A percentile compares a stretch with the other conserved stretches of the same genome.
phyloP scores from a whole-genome alignment of 2,113 vertebrate species.

The Pedetes capensis region DNA sequence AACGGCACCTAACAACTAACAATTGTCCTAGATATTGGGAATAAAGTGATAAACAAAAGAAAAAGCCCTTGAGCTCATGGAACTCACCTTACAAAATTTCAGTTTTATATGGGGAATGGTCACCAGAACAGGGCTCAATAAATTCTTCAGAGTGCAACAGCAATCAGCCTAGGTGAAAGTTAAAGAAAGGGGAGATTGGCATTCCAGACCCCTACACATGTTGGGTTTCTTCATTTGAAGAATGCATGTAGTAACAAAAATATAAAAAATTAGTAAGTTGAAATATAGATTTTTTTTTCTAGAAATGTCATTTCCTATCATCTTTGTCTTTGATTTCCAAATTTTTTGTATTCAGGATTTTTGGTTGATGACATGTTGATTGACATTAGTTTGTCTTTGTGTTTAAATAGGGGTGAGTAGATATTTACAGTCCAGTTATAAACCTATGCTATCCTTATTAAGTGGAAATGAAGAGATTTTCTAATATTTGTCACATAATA shows the following conservation, averaged over 20 bases:
- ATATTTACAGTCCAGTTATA: neutral
- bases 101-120: neutral
- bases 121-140: too few relatives aligned
- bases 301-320: neutral
- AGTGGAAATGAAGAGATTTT: neutral
- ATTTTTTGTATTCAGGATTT: neutral
- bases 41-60: neutral
- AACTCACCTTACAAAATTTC: neutral
- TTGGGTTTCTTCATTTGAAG: neutral
- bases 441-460: neutral
- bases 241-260: neutral
- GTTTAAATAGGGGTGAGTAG: neutral
- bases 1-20: too few relatives aligned
- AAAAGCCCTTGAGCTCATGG: neutral
- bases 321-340: neutral
- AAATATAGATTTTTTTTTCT: neutral
- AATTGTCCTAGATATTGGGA: neutral
- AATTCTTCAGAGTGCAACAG: neutral
- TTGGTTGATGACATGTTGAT: neutral
- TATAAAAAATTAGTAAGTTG: too few relatives aligned
- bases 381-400: neutral
- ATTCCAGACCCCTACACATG: neutral
- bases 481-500: neutral
- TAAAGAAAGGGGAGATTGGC: neutral
- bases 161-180: neutral